phyloP scores from a whole-genome alignment of 2,113 vertebrate species.

The Eurystomus gularis region DNA sequence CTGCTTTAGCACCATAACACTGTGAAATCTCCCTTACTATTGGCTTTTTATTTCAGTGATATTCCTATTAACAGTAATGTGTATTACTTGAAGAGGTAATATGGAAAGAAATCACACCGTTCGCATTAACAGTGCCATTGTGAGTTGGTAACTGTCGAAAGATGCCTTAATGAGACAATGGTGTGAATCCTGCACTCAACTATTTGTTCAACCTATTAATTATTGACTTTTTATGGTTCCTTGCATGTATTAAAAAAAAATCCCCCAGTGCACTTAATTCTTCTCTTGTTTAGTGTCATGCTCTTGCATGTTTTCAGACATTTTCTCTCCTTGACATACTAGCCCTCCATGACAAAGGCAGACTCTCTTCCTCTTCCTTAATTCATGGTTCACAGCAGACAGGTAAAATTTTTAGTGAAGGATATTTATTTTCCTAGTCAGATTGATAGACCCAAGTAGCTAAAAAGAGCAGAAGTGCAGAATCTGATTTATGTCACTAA shows the following conservation, averaged over 20 bases:
- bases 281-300: neutral
- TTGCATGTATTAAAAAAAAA: neutral
- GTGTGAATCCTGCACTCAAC: neutral
- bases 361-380: neutral
- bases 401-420: neutral
- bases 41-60: constrained; percentile 62
- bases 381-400: neutral
- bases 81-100: constrained; percentile 62
- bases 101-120: constrained; percentile 58
- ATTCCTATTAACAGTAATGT: constrained; percentile 41
- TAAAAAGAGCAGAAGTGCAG: neutral
- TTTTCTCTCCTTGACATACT: neutral
- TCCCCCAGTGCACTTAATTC: neutral
- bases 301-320: neutral
- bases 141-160: constrained; percentile 43
- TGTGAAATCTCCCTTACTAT: constrained; percentile 52
- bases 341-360: neutral
- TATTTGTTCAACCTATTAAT: neutral
- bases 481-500: neutral
- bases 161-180: constrained; percentile 58
- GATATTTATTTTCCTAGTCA: neutral
- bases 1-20: constrained; percentile 47
- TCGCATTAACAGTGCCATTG: constrained; percentile 54
- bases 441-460: neutral
- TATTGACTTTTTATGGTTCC: neutral